Percentiles rank a stretch among this genome's conserved stretches.
Evolutionary conservation across 2,797 vertebrate species (phyloP).

Genomic region (Urosaurus nigricauda): DNA sequence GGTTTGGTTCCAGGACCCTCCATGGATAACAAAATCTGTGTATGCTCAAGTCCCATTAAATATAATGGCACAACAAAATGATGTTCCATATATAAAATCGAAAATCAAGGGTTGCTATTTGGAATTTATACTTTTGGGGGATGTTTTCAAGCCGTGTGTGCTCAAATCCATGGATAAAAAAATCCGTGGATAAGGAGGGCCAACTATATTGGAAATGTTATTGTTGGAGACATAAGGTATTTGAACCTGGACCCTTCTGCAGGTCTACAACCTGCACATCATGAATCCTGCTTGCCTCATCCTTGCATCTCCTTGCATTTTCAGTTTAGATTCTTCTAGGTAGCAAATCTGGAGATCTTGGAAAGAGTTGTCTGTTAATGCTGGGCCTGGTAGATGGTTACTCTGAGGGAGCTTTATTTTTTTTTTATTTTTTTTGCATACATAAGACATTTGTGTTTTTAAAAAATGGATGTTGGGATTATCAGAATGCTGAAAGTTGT

Average conservation of each 20-base stretch:
- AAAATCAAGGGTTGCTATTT: no score
- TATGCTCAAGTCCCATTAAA: no score
- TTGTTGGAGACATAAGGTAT: not conserved
- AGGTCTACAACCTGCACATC: not conserved
- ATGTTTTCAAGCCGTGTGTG: no score
- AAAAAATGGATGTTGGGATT: not conserved
- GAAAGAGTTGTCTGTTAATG: not conserved
- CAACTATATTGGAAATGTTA: not conserved
- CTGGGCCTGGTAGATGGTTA: not conserved
- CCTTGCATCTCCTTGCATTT: not conserved
- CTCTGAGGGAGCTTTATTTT: not conserved
- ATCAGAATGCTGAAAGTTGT: not conserved
- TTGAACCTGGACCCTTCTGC: not conserved
- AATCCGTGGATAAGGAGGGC: no score
- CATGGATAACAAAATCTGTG: no score
- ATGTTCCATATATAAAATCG: no score
- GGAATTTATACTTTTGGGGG: no score
- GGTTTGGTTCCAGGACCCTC: no score
- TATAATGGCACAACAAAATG: no score
- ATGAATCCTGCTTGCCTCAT: not conserved
- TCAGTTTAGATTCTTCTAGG: not conserved
- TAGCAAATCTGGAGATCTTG: not conserved
- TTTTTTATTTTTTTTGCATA: not conserved
- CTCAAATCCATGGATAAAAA: no score
- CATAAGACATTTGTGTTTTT: not conserved